Conservation (phyloP, 2,113 vertebrate genomes). For the Arenaria interpres region DNA sequence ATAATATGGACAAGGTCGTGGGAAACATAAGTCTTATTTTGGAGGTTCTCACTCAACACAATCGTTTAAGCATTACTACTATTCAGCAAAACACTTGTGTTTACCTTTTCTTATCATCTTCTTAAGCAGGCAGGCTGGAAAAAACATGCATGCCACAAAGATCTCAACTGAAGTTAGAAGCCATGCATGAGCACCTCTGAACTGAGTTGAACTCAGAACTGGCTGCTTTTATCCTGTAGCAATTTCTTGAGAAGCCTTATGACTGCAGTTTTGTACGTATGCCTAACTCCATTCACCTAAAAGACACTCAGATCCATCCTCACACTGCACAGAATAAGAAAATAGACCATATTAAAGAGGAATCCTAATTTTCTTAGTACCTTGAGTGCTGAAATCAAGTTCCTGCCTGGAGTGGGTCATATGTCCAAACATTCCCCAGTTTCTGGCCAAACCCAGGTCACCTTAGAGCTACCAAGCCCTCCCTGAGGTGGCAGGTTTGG, state of each 20-base stretch:
- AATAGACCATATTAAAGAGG: not conserved
- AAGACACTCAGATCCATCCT: not conserved
- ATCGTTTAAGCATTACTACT: not conserved
- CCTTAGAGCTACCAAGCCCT: not conserved
- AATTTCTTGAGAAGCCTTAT: not conserved
- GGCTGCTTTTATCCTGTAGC: not conserved
- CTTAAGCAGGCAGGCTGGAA: not conserved
- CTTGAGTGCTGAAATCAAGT: not conserved
- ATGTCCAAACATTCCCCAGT: not conserved
- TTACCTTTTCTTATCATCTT: slow-evolving; percentile 43
- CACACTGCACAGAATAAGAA: not conserved
- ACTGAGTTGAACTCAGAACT: not conserved
- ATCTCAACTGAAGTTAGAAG: not conserved
- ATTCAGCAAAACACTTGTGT: slow-evolving; percentile 31
- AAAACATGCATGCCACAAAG: not conserved
- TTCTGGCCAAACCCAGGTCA: not conserved
- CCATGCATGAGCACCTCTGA: not conserved
- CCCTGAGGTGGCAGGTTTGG: not conserved
- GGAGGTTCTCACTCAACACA: slow-evolving; percentile 41
- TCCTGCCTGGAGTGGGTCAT: not conserved
- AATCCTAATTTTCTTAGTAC: not conserved
- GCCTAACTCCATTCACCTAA: not conserved
- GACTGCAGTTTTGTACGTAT: not conserved
- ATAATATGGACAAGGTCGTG: not conserved
- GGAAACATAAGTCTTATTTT: slow-evolving; percentile 27